Evolutionary conservation across 2,113 vertebrate genomes (phyloP), one percentile per base, ranked within the genome.

Genomic region (Neodontobutis hainanensis): DNA sequence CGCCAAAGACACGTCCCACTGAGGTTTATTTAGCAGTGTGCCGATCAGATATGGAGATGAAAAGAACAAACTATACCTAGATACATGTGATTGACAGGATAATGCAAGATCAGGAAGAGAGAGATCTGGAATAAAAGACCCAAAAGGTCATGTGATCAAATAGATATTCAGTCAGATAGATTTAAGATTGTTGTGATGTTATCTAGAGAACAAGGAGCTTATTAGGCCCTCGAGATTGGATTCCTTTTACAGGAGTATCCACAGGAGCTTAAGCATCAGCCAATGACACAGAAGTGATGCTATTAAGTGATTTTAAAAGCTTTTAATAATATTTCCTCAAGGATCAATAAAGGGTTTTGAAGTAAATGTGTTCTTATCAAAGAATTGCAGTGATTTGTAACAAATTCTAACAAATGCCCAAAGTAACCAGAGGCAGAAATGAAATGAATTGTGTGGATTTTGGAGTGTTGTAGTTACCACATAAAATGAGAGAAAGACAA

Each of bases 1-100:
- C 15, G 49, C 58, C 74, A 84, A 61, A 80, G 70, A 75, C 66
- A 73, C 70, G 8, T 55, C 77, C n/a, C n/a, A n/a, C n/a, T 12
- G 34, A 75, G 75, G 62, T 40, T 66, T 81, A 70, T 82, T 80
- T 75, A 86, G 80, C 73, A 47, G 51, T 52, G 74, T 69, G 69
- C 65, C 8, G 4, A 81, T 73, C 75, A 68, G 68, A 85, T 74
- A 65, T 63, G 70, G 65, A n/a, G n/a, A n/a, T n/a, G n/a, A n/a
- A n/a, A n/a, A n/a, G n/a, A n/a, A 75, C 4, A 65, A 56, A 19
- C 55, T 56, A 8, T 3, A 15, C 8, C 7, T 46, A 14, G 61
- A 44, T 4, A 35, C 64, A 43, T 46, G 68, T 69, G 76, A 84
- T 44, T 74, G 78, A 65, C 72, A 47, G 67, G 63, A 0, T 48